Evolutionary conservation across 2,113 vertebrate genomes (phyloP).

Genomic region (Bothrops jararaca): DNA sequence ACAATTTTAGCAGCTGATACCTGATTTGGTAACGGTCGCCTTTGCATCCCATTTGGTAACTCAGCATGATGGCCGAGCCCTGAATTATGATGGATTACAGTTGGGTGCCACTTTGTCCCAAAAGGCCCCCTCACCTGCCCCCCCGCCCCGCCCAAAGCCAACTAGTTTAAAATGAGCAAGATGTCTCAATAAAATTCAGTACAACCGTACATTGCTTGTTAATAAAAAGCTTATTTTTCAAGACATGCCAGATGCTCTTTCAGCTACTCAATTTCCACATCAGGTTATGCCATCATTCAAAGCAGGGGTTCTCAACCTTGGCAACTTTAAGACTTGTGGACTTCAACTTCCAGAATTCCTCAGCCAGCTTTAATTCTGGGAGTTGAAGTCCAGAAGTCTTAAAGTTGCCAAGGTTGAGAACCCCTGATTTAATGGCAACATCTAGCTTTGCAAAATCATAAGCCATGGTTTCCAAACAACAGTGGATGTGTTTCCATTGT

Average conservation of each 20-base stretch:
- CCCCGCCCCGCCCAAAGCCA: not conserved
- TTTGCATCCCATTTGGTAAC: not conserved
- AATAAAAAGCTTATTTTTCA: not conserved
- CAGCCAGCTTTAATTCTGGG: too few species aligned
- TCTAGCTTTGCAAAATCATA: not conserved
- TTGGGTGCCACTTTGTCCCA: not conserved
- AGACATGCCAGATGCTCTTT: not conserved
- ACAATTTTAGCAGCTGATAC: slow-evolving; percentile 5
- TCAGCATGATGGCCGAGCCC: not conserved
- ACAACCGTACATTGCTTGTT: too few species aligned
- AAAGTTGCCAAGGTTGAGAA: too few species aligned
- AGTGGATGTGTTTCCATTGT: not conserved
- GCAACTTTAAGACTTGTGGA: too few species aligned
- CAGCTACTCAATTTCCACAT: not conserved
- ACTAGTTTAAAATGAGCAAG: not conserved
- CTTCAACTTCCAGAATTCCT: too few species aligned
- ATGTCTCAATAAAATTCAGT: not conserved
- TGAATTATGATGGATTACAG: not conserved
- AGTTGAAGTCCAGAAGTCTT: too few species aligned
- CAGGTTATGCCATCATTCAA: not conserved
- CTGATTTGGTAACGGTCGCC: not conserved
- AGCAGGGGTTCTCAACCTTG: too few species aligned
- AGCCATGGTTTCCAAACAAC: not conserved
- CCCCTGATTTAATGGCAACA: not conserved
- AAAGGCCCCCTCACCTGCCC: not conserved